Evolutionary conservation across 2,797 vertebrate genomes (phyloP), one percentile per base, ranked within the genome.

Genomic region (Falco concolor): DNA sequence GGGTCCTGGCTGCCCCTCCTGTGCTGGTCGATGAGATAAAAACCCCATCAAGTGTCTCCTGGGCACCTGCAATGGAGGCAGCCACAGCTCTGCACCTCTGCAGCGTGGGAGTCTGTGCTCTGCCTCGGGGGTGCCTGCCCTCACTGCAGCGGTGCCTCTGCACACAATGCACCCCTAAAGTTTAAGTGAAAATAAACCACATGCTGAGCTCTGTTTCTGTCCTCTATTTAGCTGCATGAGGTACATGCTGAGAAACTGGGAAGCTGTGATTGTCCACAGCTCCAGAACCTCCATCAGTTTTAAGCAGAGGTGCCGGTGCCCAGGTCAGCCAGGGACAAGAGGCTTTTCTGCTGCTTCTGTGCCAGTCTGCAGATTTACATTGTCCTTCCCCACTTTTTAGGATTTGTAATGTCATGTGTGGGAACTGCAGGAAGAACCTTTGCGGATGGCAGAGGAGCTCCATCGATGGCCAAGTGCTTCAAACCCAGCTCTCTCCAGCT

Each of bases 131-230:
- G 54, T 59, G 78, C 57, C 59, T 30, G 49, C 18, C 65, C 45
- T 47, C 57, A 25, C 59, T 0, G 0, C 54, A 12, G 54, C 0
- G 2, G 18, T 18, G 53, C 12, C 22, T 59, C 61, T 12, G 9
- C 50, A 14, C 56, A 54, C 36, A 13, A 25, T 0, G 2, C 59
- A 61, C n/a, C 59, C 10, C 36, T 14, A 15, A 53, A 11, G 60
- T n/a, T 64, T 68, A 56, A 38, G 32, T 45, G 79, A n/a, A 23
- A 84, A 96, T 10, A 42, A 12, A 15, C 12, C 27, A 47, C n/a
- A 10, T 4, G 6, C 63, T 74, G 59, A 67, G 53, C 70, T 56
- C 36, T 44, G 20, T 61, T 61, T 67, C 64, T 25, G 69, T 19
- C 28, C 79, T 10, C 53, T 17, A 44, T 44, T 44, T 44, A 42